These are phyloP conservation scores for Chironomus riparius DNA, from an alignment of 2,888 invertebrate genomes.

Conservation along the genomic window DNA sequence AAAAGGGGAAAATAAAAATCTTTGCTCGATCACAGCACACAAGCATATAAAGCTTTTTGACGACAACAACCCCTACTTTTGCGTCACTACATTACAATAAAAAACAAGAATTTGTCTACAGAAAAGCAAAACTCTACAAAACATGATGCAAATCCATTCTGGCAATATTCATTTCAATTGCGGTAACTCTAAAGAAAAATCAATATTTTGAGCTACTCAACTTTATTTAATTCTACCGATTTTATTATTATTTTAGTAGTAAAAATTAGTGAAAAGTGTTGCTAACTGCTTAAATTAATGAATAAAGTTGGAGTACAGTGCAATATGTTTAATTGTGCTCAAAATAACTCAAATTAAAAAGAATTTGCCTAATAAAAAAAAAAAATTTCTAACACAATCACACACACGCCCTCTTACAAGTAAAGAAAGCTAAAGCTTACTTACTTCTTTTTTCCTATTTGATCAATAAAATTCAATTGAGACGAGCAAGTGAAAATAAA, in stretches of 20 bases:
- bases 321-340: conserved; percentile 16
- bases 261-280: conserved; percentile 25
- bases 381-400: conserved; percentile 25
- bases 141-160: not conserved
- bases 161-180: not conserved
- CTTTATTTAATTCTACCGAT: conserved; percentile 14
- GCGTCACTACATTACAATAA: no score
- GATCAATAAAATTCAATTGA: conserved; percentile 25
- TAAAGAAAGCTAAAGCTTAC: conserved; percentile 12
- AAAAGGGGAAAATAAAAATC: no score
- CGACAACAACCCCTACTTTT: no score
- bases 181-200: conserved; percentile 20
- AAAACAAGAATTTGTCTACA: no score
- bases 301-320: conserved; percentile 15
- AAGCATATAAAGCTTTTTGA: no score
- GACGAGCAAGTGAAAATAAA: not conserved
- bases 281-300: not conserved
- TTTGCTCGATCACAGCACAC: no score
- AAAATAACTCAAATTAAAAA: conserved; percentile 9
- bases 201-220: conserved; percentile 22
- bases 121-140: not conserved
- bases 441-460: conserved; percentile 22
- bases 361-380: conserved; percentile 7
- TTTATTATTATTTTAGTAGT: conserved; percentile 23
- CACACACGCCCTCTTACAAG: conserved; percentile 21